Evolutionary conservation across 2,888 invertebrate species (phyloP), one percentile per base, ranked within the genome.

Genomic region (Oscheius sp.): DNA sequence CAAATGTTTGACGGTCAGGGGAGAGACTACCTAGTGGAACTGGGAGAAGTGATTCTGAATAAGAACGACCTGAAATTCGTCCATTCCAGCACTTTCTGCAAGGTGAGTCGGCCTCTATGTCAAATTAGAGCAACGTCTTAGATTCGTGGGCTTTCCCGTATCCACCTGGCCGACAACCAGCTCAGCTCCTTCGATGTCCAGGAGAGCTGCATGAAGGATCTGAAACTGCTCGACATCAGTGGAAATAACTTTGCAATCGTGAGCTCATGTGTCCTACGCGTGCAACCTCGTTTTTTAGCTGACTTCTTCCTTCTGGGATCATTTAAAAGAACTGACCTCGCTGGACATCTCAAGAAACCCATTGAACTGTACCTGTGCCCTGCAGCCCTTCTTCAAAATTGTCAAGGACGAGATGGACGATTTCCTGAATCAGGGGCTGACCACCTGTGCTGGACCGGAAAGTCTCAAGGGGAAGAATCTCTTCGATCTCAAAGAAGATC

Each of bases 401-500:
- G 55, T 53, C 11, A 10, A 37, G 13, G 33, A 13, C 7, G 73
- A 73, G 4, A 51, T 35, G 4, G 37, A 62, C 55, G 73, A 73
- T 32, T 73, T 73, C 13, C 29, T 73, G 21, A 73, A 73, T 33
- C 73, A 73, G 21, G 73, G 65, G n/a, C 53, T 55, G 37, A 73
- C 73, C 3, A 33, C 9, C 9, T 73, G 73, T 29, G 73, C 73
- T 51, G 53, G 29, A 9, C 73, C 73, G 13, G 55, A 29, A n/a
- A 5, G 13, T 10, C 32, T 73, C 21, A 53, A 63, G 48, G 73
- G 65, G 11, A 62, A 73, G 57, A 65, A 63, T 9, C 3, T 73
- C 9, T 73, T 73, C 65, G 73, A 73, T 0, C n/a, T 63, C 9
- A 62, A 55, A 47, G 53, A 21, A n/a, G 59, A 73, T 29, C 55